Evolutionary conservation across 2,888 invertebrate species (phyloP), one percentile per base, ranked within the genome.

Genomic region (Ptilodon capucinus): DNA sequence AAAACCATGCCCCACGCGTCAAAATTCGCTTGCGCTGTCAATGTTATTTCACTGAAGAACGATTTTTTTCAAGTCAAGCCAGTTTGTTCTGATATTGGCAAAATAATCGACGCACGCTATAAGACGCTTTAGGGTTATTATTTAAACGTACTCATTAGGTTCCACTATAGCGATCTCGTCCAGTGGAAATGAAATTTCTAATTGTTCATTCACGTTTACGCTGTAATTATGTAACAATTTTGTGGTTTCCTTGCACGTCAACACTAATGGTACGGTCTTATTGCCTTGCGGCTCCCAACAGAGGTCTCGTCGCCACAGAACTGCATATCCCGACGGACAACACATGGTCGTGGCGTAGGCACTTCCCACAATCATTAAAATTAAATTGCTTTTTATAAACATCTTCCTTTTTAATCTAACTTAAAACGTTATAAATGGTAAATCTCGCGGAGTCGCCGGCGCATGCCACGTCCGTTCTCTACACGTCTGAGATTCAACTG

Each of bases 281-380:
- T 80, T 76, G 0, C 51, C 17, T n/a, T 35, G 47, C 0, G 68
- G 69, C 1, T 77, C 59, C 74, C 75, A 79, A 40, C 81, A 81
- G 0, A 48, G 44, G 2, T 61, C 57, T 9, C 16, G 53, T 25
- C 34, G 64, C 14, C 18, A 36, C 1, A 71, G 44, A 4, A 73
- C 5, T 0, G 51, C 64, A 30, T 65, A 51, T 1, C 58, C 60
- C 0, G 48, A 34, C 0, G 65, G 56, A 36, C 79, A 80, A 42
- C 80, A 80, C 23, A 17, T 1, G 50, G 8, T 48, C 2, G 38
- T 45, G 9, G 46, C 48, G n/a, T 38, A 38, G 18, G 52, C 56
- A 45, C 35, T 43, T 5, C 14, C 21, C 9, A 40, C 14, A 2
- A 38, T 16, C 25, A 43, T 40, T 16, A 42, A 9, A 5, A 48